Evolutionary conservation across 2,113 vertebrate species (phyloP).

Genomic region (Etheostoma cragini): DNA sequence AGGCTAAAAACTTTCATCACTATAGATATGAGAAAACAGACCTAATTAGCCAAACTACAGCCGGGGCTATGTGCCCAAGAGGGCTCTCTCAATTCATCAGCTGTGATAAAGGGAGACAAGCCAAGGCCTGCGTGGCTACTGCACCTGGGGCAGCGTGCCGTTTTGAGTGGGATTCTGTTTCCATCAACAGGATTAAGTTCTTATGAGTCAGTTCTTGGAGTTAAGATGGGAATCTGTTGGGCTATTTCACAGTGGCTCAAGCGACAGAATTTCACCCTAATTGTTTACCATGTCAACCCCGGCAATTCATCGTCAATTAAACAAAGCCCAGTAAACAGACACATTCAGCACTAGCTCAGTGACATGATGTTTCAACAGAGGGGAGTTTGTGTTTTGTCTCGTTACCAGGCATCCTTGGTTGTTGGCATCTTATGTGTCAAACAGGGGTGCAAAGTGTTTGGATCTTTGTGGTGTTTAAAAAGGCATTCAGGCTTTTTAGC

Average conservation of each 20-base stretch:
- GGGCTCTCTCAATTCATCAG: constrained; percentile 74
- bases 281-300: constrained; percentile 72
- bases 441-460: constrained; percentile 48
- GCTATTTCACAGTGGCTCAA: constrained; percentile 78
- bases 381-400: constrained; percentile 49
- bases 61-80: constrained; percentile 75
- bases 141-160: constrained; percentile 80
- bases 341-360: constrained; percentile 54
- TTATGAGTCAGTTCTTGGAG: constrained; percentile 74
- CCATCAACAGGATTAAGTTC: constrained; percentile 84
- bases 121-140: constrained; percentile 70
- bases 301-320: constrained; percentile 72
- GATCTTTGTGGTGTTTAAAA: constrained; percentile 23
- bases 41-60: constrained; percentile 78
- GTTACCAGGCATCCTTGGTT: constrained; percentile 60
- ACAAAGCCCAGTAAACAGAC: constrained; percentile 74
- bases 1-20: constrained; percentile 73
- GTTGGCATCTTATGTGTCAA: constrained; percentile 61
- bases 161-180: constrained; percentile 84
- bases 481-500: constrained; percentile 16
- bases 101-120: constrained; percentile 71
- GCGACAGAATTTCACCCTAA: constrained; percentile 76
- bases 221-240: constrained; percentile 80
- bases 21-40: constrained; percentile 80
- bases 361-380: constrained; percentile 63